Evolutionary conservation across 1,140 invertebrate species (phyloP).

Genomic region (Chironomus striatipennis): DNA sequence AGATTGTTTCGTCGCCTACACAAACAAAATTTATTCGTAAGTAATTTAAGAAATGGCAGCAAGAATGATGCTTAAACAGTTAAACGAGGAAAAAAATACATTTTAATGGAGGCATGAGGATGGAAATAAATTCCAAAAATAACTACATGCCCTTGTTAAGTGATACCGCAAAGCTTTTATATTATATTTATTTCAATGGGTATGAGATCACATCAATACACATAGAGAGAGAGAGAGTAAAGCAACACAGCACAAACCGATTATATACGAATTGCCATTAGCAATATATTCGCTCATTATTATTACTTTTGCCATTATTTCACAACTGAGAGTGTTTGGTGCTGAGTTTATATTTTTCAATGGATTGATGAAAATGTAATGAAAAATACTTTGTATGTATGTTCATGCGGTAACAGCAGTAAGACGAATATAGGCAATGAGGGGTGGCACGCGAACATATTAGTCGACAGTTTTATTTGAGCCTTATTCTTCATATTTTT

Average conservation of each 20-base stretch:
- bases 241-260: too few relatives aligned
- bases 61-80: too few relatives aligned
- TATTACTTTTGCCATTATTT: neutral
- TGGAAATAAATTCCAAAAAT: constrained; percentile 1
- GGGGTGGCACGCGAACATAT: neutral
- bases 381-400: neutral
- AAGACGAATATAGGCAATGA: neutral
- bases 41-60: too few relatives aligned
- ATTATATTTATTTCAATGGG: neutral
- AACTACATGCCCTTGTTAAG: neutral
- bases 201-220: neutral
- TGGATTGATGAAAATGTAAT: constrained; percentile 14
- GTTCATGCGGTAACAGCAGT: neutral
- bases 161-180: constrained; percentile 7
- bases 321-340: neutral
- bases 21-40: too few relatives aligned
- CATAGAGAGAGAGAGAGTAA: neutral
- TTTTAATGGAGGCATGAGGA: neutral
- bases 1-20: too few relatives aligned
- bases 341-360: neutral
- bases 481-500: too few relatives aligned
- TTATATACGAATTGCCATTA: neutral
- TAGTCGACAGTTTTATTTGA: neutral
- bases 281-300: constrained; percentile 1
- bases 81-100: too few relatives aligned